Percentiles rank a stretch among this genome's conserved stretches.
Conservation (phyloP, 2,113 vertebrate genomes). For the Oxygymnocypris stewartii region DNA sequence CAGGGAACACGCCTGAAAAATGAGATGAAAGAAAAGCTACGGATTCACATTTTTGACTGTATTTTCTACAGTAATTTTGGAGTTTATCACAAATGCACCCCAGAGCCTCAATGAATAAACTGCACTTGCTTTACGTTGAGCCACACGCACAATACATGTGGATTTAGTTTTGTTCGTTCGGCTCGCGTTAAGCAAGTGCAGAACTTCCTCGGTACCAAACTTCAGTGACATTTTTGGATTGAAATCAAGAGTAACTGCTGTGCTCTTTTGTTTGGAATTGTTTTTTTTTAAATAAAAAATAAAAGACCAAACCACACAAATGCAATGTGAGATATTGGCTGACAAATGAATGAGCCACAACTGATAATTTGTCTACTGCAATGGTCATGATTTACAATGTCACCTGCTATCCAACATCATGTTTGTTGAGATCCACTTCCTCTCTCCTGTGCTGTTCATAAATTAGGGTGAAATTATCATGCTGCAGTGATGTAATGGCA, state of each 20-base stretch:
- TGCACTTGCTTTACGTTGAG: slow-evolving; percentile 98
- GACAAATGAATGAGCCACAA: not conserved
- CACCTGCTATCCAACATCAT: not conserved
- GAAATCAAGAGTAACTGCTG: not conserved
- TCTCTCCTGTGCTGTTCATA: slow-evolving; percentile 4
- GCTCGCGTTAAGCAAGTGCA: slow-evolving; percentile 99
- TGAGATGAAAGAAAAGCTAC: not conserved
- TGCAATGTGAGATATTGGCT: not conserved
- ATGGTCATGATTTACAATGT: slow-evolving; percentile 26
- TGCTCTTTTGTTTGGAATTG: not conserved
- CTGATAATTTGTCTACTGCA: not conserved
- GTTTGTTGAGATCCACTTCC: slow-evolving; percentile 16
- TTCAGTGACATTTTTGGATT: not conserved
- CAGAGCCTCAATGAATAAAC: slow-evolving; percentile 52
- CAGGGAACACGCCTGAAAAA: not conserved
- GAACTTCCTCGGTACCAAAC: slow-evolving; percentile 72
- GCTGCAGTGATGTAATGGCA: not conserved
- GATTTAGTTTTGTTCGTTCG: slow-evolving; percentile 99
- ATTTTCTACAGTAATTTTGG: not conserved
- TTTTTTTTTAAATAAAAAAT: slow-evolving; percentile 10
- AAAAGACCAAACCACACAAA: not conserved
- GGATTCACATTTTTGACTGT: not conserved
- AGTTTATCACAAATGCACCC: not conserved
- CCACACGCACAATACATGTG: slow-evolving; percentile 99
- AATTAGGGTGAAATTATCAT: not conserved